Evolutionary conservation across 2,797 vertebrate species (phyloP), one percentile per base, ranked within the genome.

Genomic region (Eleutherodactylus coqui): DNA sequence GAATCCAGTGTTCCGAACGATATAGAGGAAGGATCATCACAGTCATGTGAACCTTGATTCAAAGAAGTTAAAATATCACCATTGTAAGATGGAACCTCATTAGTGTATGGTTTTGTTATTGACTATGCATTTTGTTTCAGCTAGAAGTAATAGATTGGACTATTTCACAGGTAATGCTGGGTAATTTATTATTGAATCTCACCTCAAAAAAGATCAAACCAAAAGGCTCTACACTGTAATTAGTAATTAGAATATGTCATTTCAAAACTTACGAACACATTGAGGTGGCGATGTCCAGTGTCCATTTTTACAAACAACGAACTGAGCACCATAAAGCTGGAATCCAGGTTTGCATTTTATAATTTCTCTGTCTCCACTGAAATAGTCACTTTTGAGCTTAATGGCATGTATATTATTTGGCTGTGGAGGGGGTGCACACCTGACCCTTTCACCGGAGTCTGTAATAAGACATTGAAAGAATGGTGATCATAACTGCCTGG

Each of bases 211-310:
- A n/a, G n/a, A n/a, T n/a, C n/a, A n/a, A n/a, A n/a, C n/a, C n/a
- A n/a, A n/a, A n/a, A n/a, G n/a, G n/a, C n/a, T n/a, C n/a, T n/a
- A n/a, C n/a, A n/a, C n/a, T n/a, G n/a, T n/a, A n/a, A n/a, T n/a
- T n/a, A n/a, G n/a, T n/a, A n/a, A n/a, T n/a, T n/a, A n/a, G n/a
- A n/a, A 16, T 16, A 17, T 19, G 32, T n/a, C 5, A 67, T 34
- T 67, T 67, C 5, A 34, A 16, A 67, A 77, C 83, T 78, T 43
- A 85, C 83, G 16, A 47, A 85, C 24, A 78, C 83, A 85, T 60
- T 85, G 83, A 41, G 83, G 83, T 14, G 70, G 83, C 11, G 83
- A 78, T 55, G 83, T 78, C 83, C 83, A 85, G 34, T 53, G 75
- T 41, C 75, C 75, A 78, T 85, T 70, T 24, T 62, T 69, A 64